A percentile compares a stretch with the other conserved stretches of the same genome.
Conservation (phyloP, 2,888 invertebrate species). For the Anthoptus insignis region DNA sequence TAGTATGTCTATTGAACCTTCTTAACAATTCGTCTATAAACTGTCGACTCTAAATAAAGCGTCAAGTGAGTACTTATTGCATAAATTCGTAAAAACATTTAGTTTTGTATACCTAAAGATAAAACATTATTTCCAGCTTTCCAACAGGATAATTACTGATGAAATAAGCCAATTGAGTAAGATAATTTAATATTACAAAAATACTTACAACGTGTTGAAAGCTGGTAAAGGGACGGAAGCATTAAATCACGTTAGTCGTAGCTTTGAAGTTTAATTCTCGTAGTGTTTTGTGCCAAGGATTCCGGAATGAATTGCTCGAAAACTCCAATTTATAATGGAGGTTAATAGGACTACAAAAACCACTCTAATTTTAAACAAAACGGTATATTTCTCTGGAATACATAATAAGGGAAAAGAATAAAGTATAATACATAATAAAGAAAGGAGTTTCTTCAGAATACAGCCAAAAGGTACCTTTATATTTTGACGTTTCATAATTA, state of each 20-base stretch:
- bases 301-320: conserved; percentile 10
- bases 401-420: not conserved
- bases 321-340: conserved; percentile 1
- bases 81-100: no score
- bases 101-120: no score
- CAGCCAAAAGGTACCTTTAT: no score
- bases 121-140: no score
- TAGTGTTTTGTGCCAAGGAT: conserved; percentile 18
- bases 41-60: no score
- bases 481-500: no score
- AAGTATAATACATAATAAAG: no score
- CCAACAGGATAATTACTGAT: not conserved
- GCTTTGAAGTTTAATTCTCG: conserved; percentile 14
- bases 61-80: no score
- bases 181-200: not conserved
- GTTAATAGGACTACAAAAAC: conserved; percentile 5
- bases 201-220: not conserved
- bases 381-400: not conserved
- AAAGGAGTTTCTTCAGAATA: no score
- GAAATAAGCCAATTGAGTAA: not conserved
- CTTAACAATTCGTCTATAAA: no score
- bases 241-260: conserved; percentile 11
- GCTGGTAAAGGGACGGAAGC: conserved; percentile 11
- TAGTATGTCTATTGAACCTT: no score
- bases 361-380: not conserved